Evolutionary conservation across 64 coral and sea anemone genomes (phyloP).

Genomic region (Orbicella faveolata): DNA sequence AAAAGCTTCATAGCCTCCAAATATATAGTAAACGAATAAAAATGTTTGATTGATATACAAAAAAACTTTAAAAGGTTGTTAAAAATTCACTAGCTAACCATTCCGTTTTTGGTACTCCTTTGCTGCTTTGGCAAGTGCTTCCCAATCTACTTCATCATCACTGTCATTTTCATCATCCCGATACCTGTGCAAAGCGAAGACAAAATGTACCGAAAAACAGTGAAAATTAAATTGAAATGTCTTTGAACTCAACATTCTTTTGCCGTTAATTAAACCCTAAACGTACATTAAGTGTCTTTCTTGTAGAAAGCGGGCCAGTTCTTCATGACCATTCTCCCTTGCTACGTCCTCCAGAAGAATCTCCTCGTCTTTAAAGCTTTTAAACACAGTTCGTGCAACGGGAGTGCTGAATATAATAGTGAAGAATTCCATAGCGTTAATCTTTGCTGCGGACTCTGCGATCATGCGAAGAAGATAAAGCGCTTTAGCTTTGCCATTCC

Average conservation of each 20-base stretch:
- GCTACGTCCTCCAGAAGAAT: background rate
- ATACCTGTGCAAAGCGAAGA: background rate
- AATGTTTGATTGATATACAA: no score
- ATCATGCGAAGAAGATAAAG: background rate
- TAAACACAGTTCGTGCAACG: background rate
- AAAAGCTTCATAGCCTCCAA: no score
- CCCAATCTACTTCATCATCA: constrained; percentile 19
- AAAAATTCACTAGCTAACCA: background rate
- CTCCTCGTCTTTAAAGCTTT: constrained; percentile 5
- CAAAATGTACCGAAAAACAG: background rate
- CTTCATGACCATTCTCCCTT: background rate
- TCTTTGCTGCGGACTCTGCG: background rate
- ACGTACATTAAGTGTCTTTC: background rate
- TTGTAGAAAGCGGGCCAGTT: constrained; percentile 3
- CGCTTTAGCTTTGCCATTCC: background rate
- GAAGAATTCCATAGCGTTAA: constrained; percentile 12
- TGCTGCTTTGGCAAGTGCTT: background rate
- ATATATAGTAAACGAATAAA: no score
- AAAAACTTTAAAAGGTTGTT: no score
- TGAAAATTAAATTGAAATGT: background rate
- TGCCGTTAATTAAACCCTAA: background rate
- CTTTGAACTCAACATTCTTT: no score
- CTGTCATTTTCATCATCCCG: constrained; percentile 11
- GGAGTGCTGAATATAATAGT: constrained; percentile 9
- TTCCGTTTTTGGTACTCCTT: background rate